These are phyloP conservation scores for Drosophila anomalata DNA, from an alignment of 2,888 invertebrate species.

Conservation along the genomic window DNA sequence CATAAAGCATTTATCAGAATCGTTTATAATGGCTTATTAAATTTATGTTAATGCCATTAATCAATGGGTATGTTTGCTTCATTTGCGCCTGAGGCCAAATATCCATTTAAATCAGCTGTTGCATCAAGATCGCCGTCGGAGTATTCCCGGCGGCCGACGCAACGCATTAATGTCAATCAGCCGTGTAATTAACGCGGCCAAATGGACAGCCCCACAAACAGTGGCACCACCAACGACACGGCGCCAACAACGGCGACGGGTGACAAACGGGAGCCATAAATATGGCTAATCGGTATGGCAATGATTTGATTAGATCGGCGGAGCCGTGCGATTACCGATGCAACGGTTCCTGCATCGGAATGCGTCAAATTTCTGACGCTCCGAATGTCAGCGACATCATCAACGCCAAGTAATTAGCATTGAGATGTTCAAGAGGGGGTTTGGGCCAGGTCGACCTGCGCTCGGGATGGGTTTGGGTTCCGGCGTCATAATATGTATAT, in stretches of 20 bases:
- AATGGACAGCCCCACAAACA: slow-evolving; percentile 35
- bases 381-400: slow-evolving; percentile 64
- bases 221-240: slow-evolving; percentile 3
- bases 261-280: slow-evolving; percentile 64
- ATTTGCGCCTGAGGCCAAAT: slow-evolving; percentile 22
- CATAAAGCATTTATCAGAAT: slow-evolving; percentile 50
- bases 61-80: slow-evolving; percentile 48
- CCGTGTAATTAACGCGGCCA: slow-evolving; percentile 65
- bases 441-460: neutral
- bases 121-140: slow-evolving; percentile 46
- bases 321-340: slow-evolving; percentile 20
- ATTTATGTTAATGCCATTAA: slow-evolving; percentile 63
- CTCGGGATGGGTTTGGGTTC: neutral
- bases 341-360: slow-evolving; percentile 20
- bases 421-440: slow-evolving; percentile 8
- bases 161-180: slow-evolving; percentile 73
- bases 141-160: slow-evolving; percentile 15
- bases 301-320: slow-evolving; percentile 69
- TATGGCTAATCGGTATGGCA: slow-evolving; percentile 72
- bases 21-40: slow-evolving; percentile 51
- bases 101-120: slow-evolving; percentile 49
- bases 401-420: slow-evolving; percentile 63
- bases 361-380: slow-evolving; percentile 51
- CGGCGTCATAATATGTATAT: slow-evolving; percentile 16
- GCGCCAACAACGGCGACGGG: slow-evolving; percentile 6